Evolutionary conservation across 2,888 invertebrate genomes (phyloP).

Genomic region (Eulithis testata): DNA sequence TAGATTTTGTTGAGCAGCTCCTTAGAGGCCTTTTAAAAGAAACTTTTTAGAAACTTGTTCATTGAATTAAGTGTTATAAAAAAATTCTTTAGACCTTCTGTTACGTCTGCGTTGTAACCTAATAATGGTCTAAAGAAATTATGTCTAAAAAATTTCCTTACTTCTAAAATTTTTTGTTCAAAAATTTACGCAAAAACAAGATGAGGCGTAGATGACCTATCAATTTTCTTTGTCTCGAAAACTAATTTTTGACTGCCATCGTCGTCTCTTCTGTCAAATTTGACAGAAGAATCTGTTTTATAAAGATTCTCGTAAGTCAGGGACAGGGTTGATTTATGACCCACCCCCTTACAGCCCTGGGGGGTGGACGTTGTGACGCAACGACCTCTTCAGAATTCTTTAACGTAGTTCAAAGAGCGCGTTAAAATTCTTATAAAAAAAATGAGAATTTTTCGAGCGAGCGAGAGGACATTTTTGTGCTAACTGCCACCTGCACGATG

Average conservation of each 20-base stretch:
- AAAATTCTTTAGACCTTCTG: too few relatives aligned
- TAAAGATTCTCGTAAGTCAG: conserved; percentile 48
- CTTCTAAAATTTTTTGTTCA: too few relatives aligned
- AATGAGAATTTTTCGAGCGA: background rate
- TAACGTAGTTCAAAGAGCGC: conserved; percentile 55
- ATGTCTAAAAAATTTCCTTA: background rate
- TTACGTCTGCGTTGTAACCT: too few relatives aligned
- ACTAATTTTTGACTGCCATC: conserved; percentile 35
- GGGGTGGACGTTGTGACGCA: conserved; percentile 36
- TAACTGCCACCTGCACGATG: too few relatives aligned
- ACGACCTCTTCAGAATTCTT: conserved; percentile 51
- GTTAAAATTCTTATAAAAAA: conserved; percentile 21
- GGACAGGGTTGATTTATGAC: conserved; percentile 51
- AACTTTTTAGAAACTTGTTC: background rate
- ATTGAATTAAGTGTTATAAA: too few relatives aligned
- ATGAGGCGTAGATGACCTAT: conserved; percentile 3
- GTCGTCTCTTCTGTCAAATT: conserved; percentile 21
- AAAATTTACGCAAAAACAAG: background rate
- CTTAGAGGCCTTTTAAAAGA: background rate
- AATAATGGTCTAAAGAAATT: conserved; percentile 1
- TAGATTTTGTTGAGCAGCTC: too few relatives aligned
- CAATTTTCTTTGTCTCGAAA: conserved; percentile 23
- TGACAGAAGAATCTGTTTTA: conserved; percentile 44
- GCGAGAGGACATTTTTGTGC: too few relatives aligned
- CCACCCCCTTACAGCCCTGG: conserved; percentile 19